Conservation (phyloP, 2,113 vertebrate species). For the Gymnogyps californianus region DNA sequence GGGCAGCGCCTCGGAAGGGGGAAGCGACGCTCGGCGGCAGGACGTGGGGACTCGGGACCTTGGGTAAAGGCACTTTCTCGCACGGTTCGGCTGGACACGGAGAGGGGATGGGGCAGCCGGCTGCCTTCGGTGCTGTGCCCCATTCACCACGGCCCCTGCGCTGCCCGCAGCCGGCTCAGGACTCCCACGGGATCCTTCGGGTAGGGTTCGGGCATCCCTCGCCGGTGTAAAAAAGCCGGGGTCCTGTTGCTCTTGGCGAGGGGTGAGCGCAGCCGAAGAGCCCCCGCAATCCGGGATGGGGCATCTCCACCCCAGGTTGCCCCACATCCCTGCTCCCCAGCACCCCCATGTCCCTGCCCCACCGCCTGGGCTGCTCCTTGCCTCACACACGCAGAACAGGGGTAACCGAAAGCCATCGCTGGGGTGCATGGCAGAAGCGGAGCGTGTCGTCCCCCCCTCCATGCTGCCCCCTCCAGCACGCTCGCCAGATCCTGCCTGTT, state of each 20-base stretch:
- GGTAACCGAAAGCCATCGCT: not conserved
- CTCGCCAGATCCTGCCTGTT: not conserved
- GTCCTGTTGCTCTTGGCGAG: not conserved
- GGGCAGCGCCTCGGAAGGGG: not conserved
- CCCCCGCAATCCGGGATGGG: fast-evolving
- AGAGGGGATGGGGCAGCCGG: not conserved
- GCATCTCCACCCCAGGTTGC: fast-evolving
- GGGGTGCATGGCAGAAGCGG: not conserved
- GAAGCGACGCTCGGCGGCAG: not conserved
- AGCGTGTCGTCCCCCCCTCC: fast-evolving
- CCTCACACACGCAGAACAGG: fast-evolving
- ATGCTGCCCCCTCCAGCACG: fast-evolving
- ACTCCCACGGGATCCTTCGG: not conserved
- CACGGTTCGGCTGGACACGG: not conserved
- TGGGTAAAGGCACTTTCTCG: not conserved
- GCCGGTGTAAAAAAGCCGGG: fast-evolving
- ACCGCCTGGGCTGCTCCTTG: not conserved
- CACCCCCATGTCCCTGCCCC: not conserved
- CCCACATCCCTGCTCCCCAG: not conserved
- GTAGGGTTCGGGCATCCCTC: not conserved
- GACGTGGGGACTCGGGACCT: not conserved
- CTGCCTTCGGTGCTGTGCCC: not conserved
- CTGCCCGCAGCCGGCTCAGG: not conserved
- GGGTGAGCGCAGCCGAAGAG: not conserved
- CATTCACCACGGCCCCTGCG: fast-evolving